phyloP scores from a whole-genome alignment of 2,797 vertebrate genomes.

The Tachyglossus aculeatus region DNA sequence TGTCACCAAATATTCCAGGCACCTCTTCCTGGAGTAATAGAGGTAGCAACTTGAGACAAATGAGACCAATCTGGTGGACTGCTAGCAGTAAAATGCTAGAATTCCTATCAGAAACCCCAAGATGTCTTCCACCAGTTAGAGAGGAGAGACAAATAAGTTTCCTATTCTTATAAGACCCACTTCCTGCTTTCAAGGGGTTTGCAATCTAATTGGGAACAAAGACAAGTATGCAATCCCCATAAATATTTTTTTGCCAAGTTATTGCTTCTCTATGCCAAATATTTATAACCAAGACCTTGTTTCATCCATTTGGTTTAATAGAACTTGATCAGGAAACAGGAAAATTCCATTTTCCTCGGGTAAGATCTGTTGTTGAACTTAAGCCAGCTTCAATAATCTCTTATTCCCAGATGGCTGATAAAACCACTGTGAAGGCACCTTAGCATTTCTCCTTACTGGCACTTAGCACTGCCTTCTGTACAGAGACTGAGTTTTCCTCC shows the following conservation, averaged over 20 bases:
- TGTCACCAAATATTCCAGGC: too few relatives aligned
- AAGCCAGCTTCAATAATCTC: slow-evolving; percentile 1
- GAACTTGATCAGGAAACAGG: background rate
- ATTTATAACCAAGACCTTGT: background rate
- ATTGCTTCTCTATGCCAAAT: background rate
- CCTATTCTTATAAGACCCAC: too few relatives aligned
- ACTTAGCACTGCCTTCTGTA: slow-evolving; percentile 11
- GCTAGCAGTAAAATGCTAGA: too few relatives aligned
- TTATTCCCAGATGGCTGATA: slow-evolving; percentile 9
- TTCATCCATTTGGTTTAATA: background rate
- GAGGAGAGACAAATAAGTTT: too few relatives aligned
- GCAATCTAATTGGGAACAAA: too few relatives aligned
- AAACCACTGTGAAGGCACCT: background rate
- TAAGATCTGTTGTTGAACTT: slow-evolving; percentile 3
- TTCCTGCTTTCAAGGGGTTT: too few relatives aligned
- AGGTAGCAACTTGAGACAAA: too few relatives aligned
- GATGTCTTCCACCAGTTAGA: too few relatives aligned
- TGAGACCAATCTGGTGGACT: too few relatives aligned
- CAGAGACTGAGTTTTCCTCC: slow-evolving; percentile 5
- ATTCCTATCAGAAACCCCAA: too few relatives aligned
- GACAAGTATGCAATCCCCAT: too few relatives aligned
- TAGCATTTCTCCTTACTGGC: background rate
- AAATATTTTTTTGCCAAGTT: background rate
- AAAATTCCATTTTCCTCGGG: background rate
- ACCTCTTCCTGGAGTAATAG: too few relatives aligned